Base-by-base conservation (phyloP, 2,113 vertebrate genomes). In the Poeciliopsis turrubarensis region DNA sequence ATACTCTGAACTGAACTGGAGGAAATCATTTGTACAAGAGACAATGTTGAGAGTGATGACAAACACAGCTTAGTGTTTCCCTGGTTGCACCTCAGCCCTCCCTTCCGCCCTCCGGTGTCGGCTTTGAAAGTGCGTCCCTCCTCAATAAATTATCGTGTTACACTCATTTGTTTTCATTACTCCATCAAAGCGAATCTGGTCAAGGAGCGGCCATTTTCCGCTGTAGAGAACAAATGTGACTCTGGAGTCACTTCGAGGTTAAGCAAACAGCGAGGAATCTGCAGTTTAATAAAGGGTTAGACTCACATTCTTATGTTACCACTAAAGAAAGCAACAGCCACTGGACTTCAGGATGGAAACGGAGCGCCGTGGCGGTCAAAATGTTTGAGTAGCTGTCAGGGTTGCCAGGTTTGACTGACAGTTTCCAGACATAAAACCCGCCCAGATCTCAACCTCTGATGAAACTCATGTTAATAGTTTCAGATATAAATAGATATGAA, bases 131-230 rank as follows among this genome's bases (percentile, higher is more conserved):
- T 81, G 85, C 85, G 19, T 81, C 89, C 66, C 86, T 90, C 76
- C 77, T 78, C 86, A 15, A 86, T 90, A 86, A 86, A 91, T 94
- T 91, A 94, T 91, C 92, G 78, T 90, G 90, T 93, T 93, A 93
- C 91, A 87, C 84, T 93, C 91, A 92, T 93, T 93, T 92, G 89
- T 93, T 92, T 92, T 92, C 92, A 93, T 94, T 93, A 93, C 85
- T 76, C 84, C 92, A 93, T 94, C 93, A 94, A 94, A 94, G 90
- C 84, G 72, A 81, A 79, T 77, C 86, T 89, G 88, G 90, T 93
- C 87, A 89, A 82, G 90, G 86, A 81, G 89, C 89, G 91, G 91
- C 88, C 90, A 89, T 92, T 93, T 93, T 91, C 84, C 65, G 83
- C 86, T 83, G 85, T 90, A 80, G 81, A 90, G 89, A 92, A 92